Conservation (phyloP, 2,113 vertebrate species). For the Pogonocichla stellata region DNA sequence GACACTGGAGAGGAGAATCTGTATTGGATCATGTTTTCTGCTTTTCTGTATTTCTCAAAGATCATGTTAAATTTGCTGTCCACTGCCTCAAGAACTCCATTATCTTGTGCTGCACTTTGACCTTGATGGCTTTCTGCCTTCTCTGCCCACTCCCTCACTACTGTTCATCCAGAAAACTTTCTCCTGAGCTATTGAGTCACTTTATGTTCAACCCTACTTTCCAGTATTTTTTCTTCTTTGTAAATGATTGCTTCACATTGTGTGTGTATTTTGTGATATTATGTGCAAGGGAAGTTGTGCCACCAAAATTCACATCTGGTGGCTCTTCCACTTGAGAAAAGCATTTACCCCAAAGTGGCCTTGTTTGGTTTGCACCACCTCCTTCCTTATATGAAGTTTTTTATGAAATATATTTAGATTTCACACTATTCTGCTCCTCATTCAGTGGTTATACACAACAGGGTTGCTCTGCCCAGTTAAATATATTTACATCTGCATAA, state of each 20-base stretch:
- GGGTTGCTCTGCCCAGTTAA: not conserved
- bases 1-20: not conserved
- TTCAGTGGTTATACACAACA: not conserved
- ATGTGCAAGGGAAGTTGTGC: not conserved
- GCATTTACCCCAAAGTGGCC: accelerated
- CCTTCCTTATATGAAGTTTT: not conserved
- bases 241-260: not conserved
- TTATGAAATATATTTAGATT: not conserved
- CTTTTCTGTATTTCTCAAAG: not conserved
- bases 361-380: not conserved
- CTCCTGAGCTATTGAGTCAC: not conserved
- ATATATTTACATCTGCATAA: not conserved
- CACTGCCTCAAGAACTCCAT: not conserved
- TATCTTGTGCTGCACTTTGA: not conserved
- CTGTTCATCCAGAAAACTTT: conserved; percentile 26
- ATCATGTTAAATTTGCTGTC: conserved; percentile 1
- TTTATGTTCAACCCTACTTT: not conserved
- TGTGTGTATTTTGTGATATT: not conserved
- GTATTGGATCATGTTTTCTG: not conserved
- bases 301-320: not conserved
- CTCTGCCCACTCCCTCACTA: not conserved
- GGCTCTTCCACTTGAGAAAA: not conserved
- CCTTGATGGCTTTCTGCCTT: not conserved
- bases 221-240: not conserved
- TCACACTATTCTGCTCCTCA: not conserved